These are phyloP conservation scores for Serinus canaria DNA, from an alignment of 2,113 vertebrate genomes.

Conservation along the genomic window DNA sequence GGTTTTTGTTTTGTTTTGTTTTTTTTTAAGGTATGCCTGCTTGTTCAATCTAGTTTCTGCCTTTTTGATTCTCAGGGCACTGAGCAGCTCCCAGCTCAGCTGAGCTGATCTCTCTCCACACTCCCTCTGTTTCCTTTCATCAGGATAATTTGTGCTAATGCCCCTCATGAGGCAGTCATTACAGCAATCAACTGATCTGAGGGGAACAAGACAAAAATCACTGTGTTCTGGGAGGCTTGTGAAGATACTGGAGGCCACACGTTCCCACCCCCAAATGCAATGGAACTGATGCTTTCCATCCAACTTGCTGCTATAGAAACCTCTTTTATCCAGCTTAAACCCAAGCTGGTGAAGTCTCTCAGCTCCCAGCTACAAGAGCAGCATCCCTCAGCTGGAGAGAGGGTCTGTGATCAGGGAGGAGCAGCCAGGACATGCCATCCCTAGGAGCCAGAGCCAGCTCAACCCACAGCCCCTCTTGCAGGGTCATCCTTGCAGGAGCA, in stretches of 20 bases:
- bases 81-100: not conserved
- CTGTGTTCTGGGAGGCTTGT: not conserved
- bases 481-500: not conserved
- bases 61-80: not conserved
- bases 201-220: not conserved
- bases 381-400: not conserved
- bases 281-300: not conserved
- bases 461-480: not conserved
- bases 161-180: not conserved
- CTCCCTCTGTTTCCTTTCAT: not conserved
- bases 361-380: not conserved
- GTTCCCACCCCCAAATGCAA: not conserved
- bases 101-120: not conserved
- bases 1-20: too few relatives aligned
- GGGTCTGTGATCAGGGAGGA: not conserved
- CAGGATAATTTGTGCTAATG: not conserved
- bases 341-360: not conserved
- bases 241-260: not conserved
- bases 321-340: not conserved
- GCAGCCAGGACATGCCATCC: not conserved
- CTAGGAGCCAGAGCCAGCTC: not conserved
- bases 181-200: not conserved
- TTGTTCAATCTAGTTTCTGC: not conserved
- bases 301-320: not conserved
- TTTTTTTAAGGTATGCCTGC: not conserved